Evolutionary conservation across 2,888 invertebrate genomes (phyloP).

Genomic region (Caenorhabditis virilis): DNA sequence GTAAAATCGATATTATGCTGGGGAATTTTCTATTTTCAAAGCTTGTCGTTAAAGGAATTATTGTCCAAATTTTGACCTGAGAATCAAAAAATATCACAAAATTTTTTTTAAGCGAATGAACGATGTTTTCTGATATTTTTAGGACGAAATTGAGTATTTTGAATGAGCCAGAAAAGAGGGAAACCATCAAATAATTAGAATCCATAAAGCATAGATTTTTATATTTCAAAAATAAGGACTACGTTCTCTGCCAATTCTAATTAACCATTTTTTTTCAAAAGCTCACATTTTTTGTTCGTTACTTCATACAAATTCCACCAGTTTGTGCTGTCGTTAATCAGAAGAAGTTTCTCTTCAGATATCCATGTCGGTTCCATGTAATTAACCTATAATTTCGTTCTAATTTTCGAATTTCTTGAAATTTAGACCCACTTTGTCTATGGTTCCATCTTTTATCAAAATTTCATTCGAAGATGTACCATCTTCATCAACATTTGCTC

Average conservation of each 20-base stretch:
- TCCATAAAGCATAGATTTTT: too few species aligned
- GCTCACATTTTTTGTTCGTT: slow-evolving; percentile 29
- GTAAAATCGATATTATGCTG: too few species aligned
- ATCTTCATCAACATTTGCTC: slow-evolving; percentile 63
- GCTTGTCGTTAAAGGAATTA: neutral
- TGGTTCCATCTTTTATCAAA: slow-evolving; percentile 33
- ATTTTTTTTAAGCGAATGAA: too few species aligned
- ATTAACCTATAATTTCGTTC: slow-evolving; percentile 49
- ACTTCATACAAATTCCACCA: slow-evolving; percentile 71
- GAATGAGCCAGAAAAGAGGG: too few species aligned
- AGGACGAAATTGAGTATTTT: too few species aligned
- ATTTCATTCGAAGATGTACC: slow-evolving; percentile 48
- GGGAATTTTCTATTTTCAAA: slow-evolving; percentile 7
- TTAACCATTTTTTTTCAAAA: too few species aligned
- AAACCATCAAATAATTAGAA: too few species aligned
- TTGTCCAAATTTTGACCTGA: neutral
- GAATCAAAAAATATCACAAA: too few species aligned
- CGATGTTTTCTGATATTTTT: too few species aligned
- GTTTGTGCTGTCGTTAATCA: slow-evolving; percentile 69
- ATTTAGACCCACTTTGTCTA: slow-evolving; percentile 18
- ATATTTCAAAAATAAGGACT: too few species aligned
- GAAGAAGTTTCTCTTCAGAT: slow-evolving; percentile 65
- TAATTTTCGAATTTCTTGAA: neutral
- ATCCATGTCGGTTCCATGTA: slow-evolving; percentile 70
- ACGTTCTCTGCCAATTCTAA: too few species aligned